These are phyloP conservation scores for Capromys pilorides DNA, from an alignment of 2,797 vertebrate genomes.

Conservation along the genomic window DNA sequence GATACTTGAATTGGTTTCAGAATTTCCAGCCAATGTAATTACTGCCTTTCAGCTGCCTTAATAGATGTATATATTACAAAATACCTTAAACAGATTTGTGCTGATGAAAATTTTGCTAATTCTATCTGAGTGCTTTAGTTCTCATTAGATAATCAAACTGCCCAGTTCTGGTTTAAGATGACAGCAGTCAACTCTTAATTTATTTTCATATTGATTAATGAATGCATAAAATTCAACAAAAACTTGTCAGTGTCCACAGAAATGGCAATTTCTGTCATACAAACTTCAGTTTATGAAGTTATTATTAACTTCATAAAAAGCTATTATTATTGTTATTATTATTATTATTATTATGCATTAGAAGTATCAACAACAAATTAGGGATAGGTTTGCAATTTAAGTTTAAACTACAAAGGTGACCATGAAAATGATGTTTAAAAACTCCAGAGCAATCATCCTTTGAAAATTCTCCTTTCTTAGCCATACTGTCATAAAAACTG, in stretches of 20 bases:
- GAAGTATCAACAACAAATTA: conserved; percentile 1
- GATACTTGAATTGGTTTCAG: conserved; percentile 42
- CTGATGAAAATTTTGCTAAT: conserved; percentile 17
- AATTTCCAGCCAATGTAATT: conserved; percentile 52
- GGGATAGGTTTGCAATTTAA: background rate
- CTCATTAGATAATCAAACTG: conserved; percentile 21
- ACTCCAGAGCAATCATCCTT: background rate
- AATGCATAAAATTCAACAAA: background rate
- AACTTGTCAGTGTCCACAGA: background rate
- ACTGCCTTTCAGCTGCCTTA: background rate
- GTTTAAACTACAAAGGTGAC: background rate
- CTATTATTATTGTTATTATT: too few species aligned
- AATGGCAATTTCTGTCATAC: conserved; percentile 20
- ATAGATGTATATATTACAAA: conserved; percentile 7
- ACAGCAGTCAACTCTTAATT: background rate
- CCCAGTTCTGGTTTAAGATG: conserved; percentile 11
- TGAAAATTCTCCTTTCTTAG: conserved; percentile 23
- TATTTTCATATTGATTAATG: conserved; percentile 15
- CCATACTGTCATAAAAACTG: background rate
- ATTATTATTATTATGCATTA: too few species aligned
- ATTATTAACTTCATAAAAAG: too few species aligned
- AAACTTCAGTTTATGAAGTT: background rate
- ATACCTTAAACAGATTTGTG: conserved; percentile 38
- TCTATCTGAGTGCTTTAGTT: background rate
- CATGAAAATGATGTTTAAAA: background rate